These are phyloP conservation scores for Galago senegalensis DNA, from an alignment of 2,797 vertebrate genomes.

Conservation along the genomic window DNA sequence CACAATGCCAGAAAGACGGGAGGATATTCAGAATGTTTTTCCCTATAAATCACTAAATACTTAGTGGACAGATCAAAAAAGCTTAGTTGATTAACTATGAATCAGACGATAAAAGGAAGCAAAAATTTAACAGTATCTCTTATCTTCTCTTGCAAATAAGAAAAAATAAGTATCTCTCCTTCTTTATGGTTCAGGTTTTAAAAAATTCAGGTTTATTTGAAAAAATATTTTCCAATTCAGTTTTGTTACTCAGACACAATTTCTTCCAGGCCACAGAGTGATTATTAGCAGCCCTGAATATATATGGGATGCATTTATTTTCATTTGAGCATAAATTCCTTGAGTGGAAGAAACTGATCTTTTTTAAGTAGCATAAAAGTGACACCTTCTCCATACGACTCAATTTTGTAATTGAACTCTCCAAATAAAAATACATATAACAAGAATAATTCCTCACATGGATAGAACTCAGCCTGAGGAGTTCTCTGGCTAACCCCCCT, in stretches of 20 bases:
- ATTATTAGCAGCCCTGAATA: constrained; percentile 15
- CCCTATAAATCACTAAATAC: constrained; percentile 46
- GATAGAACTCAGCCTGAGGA: constrained; percentile 20
- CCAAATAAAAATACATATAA: constrained; percentile 66
- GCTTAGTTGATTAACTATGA: constrained; percentile 64
- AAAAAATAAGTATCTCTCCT: neutral
- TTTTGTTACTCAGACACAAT: constrained; percentile 43
- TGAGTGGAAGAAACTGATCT: constrained; percentile 56
- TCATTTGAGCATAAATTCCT: constrained; percentile 62
- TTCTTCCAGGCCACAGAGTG: constrained; percentile 33
- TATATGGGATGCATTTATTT: constrained; percentile 20
- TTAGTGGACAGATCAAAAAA: constrained; percentile 54
- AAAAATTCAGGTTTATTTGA: constrained; percentile 42
- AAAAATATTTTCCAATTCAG: constrained; percentile 10
- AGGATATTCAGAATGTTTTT: constrained; percentile 2
- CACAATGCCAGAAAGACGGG: neutral
- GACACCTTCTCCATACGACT: neutral
- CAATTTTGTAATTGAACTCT: constrained; percentile 62
- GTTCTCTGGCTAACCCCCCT: constrained; percentile 53
- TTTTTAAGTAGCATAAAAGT: constrained; percentile 60
- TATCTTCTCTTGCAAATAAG: no score
- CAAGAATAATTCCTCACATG: constrained; percentile 45
- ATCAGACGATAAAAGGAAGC: constrained; percentile 59
- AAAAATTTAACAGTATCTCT: neutral
- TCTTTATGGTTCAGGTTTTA: constrained; percentile 21